Conservation (phyloP, 2,888 invertebrate species). For the Clistopyga incitator region DNA sequence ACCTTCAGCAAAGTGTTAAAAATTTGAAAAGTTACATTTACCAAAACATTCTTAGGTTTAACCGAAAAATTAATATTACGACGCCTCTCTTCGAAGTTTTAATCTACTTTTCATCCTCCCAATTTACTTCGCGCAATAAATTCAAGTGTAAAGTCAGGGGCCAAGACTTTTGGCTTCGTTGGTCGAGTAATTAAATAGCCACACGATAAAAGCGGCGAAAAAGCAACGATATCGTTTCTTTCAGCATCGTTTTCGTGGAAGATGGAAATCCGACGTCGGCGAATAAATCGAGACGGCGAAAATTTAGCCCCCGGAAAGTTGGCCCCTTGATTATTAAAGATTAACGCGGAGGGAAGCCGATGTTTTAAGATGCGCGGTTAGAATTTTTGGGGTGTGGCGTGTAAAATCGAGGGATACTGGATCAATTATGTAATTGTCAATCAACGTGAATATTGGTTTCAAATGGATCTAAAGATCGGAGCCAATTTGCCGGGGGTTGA, state of each 20-base stretch:
- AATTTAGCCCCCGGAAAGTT: constrained; percentile 48
- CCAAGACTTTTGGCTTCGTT: constrained; percentile 1
- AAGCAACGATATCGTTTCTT: not conserved
- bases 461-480: not conserved
- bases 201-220: not conserved
- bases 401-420: constrained; percentile 45
- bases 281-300: not conserved
- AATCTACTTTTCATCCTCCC: not conserved
- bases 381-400: constrained; percentile 34
- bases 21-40: not conserved
- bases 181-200: not conserved
- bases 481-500: constrained; percentile 41
- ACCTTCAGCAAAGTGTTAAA: not conserved
- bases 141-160: not conserved
- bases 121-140: not conserved
- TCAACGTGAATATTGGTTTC: not conserved
- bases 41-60: not conserved
- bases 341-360: constrained; percentile 25
- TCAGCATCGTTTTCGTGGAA: not conserved
- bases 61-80: not conserved
- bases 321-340: constrained; percentile 34
- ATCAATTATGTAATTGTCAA: constrained; percentile 14
- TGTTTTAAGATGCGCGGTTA: constrained; percentile 5
- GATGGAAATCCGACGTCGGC: not conserved
- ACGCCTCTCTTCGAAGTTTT: not conserved